These are phyloP conservation scores for Psettodes erumei DNA, from an alignment of 2,113 vertebrate species.

Conservation along the genomic window DNA sequence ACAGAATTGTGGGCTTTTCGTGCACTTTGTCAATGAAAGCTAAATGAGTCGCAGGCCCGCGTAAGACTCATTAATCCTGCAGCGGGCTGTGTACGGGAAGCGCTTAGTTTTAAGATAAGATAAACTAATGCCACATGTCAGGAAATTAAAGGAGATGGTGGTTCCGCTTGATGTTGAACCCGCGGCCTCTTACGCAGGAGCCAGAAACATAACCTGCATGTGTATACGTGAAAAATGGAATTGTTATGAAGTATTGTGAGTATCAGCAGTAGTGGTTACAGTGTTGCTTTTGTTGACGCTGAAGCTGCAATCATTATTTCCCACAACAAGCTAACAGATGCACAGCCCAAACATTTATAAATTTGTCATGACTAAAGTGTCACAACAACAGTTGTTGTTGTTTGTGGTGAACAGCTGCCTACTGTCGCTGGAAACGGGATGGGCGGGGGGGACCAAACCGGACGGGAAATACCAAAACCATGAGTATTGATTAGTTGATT, in stretches of 20 bases:
- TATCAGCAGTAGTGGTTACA: not conserved
- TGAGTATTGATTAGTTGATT: constrained; percentile 35
- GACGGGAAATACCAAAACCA: not conserved
- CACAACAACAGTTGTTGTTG: not conserved
- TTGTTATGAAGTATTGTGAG: too few relatives aligned
- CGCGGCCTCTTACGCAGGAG: not conserved
- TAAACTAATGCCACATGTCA: not conserved
- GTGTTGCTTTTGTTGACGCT: not conserved
- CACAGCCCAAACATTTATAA: not conserved
- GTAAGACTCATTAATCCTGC: not conserved
- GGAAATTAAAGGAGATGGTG: not conserved
- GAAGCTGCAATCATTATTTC: not conserved
- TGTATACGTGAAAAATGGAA: not conserved
- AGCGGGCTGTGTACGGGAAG: too few relatives aligned
- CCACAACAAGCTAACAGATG: not conserved
- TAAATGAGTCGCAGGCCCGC: not conserved
- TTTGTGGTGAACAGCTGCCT: not conserved
- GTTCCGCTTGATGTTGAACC: not conserved
- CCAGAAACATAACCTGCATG: not conserved
- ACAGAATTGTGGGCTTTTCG: not conserved
- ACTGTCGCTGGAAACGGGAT: not conserved
- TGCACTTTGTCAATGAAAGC: not conserved
- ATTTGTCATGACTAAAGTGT: not conserved
- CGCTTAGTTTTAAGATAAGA: not conserved
- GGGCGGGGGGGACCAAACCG: not conserved